Base-by-base conservation (phyloP, 2,113 vertebrate genomes). In the Polyodon spathula region DNA sequence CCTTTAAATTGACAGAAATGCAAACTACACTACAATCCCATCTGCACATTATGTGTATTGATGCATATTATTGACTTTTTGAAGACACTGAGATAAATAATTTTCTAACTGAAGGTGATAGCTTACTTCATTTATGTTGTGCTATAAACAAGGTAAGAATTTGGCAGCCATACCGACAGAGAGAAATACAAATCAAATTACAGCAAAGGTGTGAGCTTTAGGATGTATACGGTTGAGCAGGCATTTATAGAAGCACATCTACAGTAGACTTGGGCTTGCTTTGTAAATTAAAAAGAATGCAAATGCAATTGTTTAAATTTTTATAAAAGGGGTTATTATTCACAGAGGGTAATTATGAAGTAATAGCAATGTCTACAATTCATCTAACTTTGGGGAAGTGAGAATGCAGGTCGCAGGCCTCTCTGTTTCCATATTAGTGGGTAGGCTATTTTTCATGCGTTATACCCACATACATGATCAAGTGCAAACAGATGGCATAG, bases 101-200 rank as follows among this genome's bases (percentile, higher is more conserved):
- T n/a, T 50, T 50, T 11, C 12, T 50, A 50, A 50, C 48, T 50
- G 48, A 50, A 50, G 6, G 12, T 50, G 48, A 50, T 50, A 50
- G 48, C 48, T 50, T n/a, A n/a, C 15, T n/a, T 12, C 48, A n/a
- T 50, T 50, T 50, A 14, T 50, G 48, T 50, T 50, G 15, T 12
- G 48, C 48, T 50, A n/a, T 14, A 50, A 50, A 50, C 15, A n/a
- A 50, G 48, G 48, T n/a, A n/a, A 50, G 6, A 6, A 50, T 50
- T 10, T 11, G 48, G 3, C 7, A 50, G 15, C 48, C 5, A 50
- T 50, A n/a, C 12, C 12, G 12, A 50, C 48, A 50, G 15, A 50
- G 15, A 50, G 48, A 50, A 50, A 50, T 50, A 50, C 48, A 50
- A 50, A 50, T 50, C 12, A 50, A 50, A 50, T 50, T 50, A 50